Conservation (phyloP, 2,888 invertebrate species). For the Physocephala rufipes region DNA sequence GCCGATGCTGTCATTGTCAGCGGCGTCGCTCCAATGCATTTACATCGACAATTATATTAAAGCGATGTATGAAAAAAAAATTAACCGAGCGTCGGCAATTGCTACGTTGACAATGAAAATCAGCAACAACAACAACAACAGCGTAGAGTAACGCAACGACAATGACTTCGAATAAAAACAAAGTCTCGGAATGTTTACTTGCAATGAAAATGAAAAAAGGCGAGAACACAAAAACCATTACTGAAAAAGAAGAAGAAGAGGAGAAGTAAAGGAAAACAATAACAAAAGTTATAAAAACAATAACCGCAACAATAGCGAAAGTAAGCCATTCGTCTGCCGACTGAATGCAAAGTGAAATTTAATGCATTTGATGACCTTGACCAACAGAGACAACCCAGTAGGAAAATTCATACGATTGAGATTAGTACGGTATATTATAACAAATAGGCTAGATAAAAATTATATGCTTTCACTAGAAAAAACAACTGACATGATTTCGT, state of each 20-base stretch:
- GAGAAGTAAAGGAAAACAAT: not conserved
- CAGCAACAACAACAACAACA: conserved; percentile 35
- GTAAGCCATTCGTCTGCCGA: not conserved
- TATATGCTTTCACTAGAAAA: too few species aligned
- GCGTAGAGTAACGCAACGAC: not conserved
- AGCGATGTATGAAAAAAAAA: too few species aligned
- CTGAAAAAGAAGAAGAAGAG: not conserved
- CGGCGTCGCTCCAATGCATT: conserved; percentile 24
- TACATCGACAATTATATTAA: not conserved
- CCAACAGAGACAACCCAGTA: not conserved
- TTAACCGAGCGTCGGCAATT: too few species aligned
- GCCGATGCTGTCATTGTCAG: conserved; percentile 31
- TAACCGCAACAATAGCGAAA: conserved; percentile 4
- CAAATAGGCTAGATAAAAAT: too few species aligned
- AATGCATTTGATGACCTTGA: conserved; percentile 11
- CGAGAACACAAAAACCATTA: not conserved
- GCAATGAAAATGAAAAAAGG: too few species aligned
- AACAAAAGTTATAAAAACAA: conserved; percentile 10
- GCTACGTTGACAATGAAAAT: conserved; percentile 10
- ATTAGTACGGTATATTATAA: too few species aligned
- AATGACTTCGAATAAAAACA: too few species aligned
- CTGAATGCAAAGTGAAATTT: conserved; percentile 23
- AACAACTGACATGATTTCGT: too few species aligned
- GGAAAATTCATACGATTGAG: too few species aligned
- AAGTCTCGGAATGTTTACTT: too few species aligned